Base-by-base conservation (phyloP, 2,888 invertebrate species). In the Sphaerophoria taeniata region DNA sequence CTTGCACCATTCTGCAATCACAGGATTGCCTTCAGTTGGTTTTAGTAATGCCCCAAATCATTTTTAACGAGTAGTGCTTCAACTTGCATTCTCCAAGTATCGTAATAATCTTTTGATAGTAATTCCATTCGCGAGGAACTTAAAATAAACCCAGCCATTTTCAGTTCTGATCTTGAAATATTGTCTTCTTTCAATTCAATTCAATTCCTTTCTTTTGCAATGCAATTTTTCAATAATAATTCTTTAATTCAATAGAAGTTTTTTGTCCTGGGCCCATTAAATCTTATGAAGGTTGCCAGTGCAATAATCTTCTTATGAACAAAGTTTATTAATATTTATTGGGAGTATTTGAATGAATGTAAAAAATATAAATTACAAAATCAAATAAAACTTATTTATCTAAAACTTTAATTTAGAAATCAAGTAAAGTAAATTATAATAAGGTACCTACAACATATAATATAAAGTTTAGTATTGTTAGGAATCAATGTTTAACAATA, bases 31-130 rank as follows among this genome's bases (percentile, higher is more conserved):
- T 16, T 14, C 39, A 31, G 7, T 3, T 9, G 69, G 69, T 36
- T 56, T 72, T 0, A 72, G n/a, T 14, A 14, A 47, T n/a, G 24
- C n/a, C 14, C 71, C 9, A 78, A 24, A 34, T 79, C 71, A 12
- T 67, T 84, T 47, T 84, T 84, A 4, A 47, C 51, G 4, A 69
- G 71, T 51, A 74, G 71, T 9, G 70, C 84, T 16, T 79, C 75
- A 47, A 47, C 67, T 65, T 79, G 84, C 76, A 84, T 67, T 49
- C 76, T 72, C 80, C 80, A 80, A 0, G 56, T 84, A 51, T 79
- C 75, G 45, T 74, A 80, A 39, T 84, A 79, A n/a, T 60, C 55
- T 36, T 67, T 84, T 4, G 56, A 75, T 43, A 80, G 51, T 6
- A 80, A 49, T 31, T 75, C 60, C 31, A 80, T 49, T 4, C 63